These are phyloP conservation scores for Eristalis arbustorum DNA, from an alignment of 2,888 invertebrate species.

Conservation along the genomic window DNA sequence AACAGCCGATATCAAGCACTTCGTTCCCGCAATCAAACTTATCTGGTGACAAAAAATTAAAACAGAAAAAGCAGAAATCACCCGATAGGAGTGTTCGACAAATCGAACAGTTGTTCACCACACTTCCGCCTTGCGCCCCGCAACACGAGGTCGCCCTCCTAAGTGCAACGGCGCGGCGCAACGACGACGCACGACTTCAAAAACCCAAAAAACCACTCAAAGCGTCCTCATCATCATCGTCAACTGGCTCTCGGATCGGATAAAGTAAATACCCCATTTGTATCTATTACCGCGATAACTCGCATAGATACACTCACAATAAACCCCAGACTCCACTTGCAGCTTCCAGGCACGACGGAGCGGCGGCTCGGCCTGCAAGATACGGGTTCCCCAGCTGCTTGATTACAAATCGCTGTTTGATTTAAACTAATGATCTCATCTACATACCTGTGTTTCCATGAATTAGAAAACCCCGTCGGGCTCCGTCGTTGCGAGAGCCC, in stretches of 20 bases:
- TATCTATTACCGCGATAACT: not conserved
- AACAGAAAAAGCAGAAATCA: not conserved
- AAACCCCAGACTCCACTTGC: not conserved
- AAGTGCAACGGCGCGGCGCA: not conserved
- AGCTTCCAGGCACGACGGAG: not conserved
- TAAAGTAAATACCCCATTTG: not conserved
- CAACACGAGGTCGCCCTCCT: not conserved
- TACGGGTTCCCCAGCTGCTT: conserved; percentile 12
- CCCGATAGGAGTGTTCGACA: not conserved
- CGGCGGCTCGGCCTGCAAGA: not conserved
- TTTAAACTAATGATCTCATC: conserved; percentile 59
- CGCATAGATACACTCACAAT: not conserved
- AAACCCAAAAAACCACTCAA: not conserved
- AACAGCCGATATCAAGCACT: too few relatives aligned
- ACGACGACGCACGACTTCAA: not conserved
- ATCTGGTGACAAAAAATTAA: too few relatives aligned
- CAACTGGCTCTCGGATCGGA: not conserved
- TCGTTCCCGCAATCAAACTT: too few relatives aligned
- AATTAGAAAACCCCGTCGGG: conserved; percentile 15
- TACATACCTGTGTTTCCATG: conserved; percentile 49
- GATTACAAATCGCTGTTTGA: conserved; percentile 48
- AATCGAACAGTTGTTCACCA: too few relatives aligned
- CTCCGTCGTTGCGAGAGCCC: not conserved
- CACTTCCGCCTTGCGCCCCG: not conserved
- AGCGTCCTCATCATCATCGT: not conserved